phyloP scores from a whole-genome alignment of 2,797 vertebrate species.

The Ispidina picta region DNA sequence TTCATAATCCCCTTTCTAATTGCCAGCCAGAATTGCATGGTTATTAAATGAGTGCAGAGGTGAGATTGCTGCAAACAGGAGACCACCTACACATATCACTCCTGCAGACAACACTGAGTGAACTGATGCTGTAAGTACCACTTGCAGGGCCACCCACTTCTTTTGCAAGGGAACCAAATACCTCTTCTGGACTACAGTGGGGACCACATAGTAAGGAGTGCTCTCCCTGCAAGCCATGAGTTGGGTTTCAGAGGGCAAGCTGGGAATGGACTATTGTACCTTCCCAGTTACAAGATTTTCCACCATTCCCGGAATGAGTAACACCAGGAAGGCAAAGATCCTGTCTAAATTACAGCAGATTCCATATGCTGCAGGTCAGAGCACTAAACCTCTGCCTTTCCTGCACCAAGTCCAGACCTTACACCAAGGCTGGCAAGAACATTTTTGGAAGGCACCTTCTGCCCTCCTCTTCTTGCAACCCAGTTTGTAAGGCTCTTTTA shows the following conservation, averaged over 20 bases:
- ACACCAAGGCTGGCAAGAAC: neutral
- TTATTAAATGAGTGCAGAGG: neutral
- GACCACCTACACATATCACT: accelerated
- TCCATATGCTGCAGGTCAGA: neutral
- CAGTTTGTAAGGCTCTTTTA: neutral
- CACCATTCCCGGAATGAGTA: neutral
- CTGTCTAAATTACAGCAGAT: neutral
- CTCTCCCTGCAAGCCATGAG: neutral
- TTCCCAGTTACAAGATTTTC: neutral
- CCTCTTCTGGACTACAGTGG: neutral
- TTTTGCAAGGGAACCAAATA: neutral
- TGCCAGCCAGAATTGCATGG: neutral
- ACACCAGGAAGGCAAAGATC: neutral
- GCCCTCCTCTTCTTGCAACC: neutral
- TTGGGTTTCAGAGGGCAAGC: neutral
- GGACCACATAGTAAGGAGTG: neutral
- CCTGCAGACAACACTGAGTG: neutral
- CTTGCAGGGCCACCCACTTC: neutral
- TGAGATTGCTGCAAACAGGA: neutral
- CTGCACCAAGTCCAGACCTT: neutral
- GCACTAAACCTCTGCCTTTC: neutral
- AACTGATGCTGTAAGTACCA: neutral
- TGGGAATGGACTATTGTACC: neutral
- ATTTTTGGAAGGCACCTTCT: slow-evolving; percentile 4
- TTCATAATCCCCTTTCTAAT: neutral